A percentile compares a stretch with the other conserved stretches of the same genome.
These are phyloP conservation scores for Orchesellides sinensis DNA, from an alignment of 2,888 invertebrate genomes.

Conservation along the genomic window DNA sequence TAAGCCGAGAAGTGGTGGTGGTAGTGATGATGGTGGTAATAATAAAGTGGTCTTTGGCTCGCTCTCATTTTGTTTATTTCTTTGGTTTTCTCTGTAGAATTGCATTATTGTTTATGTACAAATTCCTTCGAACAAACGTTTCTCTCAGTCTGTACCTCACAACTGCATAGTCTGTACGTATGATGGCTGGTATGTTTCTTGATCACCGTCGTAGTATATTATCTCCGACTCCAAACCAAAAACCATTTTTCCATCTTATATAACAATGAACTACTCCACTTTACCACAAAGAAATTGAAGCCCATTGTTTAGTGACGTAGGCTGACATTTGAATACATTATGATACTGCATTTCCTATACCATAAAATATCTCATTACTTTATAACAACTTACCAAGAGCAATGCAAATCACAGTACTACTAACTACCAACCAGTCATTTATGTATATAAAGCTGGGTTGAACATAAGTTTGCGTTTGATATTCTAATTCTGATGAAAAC, in stretches of 20 bases:
- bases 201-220: too few relatives aligned
- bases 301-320: constrained; percentile 19
- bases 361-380: neutral
- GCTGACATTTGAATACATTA: constrained; percentile 32
- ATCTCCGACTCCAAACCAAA: too few relatives aligned
- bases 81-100: neutral
- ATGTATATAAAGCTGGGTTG: too few relatives aligned
- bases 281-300: constrained; percentile 33
- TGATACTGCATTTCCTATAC: constrained; percentile 16
- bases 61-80: neutral
- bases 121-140: neutral
- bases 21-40: neutral
- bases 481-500: constrained; percentile 6
- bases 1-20: neutral
- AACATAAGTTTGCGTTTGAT: too few relatives aligned
- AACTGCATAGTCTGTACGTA: too few relatives aligned
- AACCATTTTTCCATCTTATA: constrained; percentile 4
- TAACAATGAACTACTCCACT: constrained; percentile 44
- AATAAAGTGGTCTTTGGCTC: too few relatives aligned
- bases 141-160: neutral
- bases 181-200: too few relatives aligned
- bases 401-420: neutral
- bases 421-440: neutral
- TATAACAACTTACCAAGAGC: neutral
- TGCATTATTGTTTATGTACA: neutral